Evolutionary conservation across 1,140 invertebrate genomes (phyloP), one percentile per base, ranked within the genome.

Genomic region (Palaemon carinicauda): DNA sequence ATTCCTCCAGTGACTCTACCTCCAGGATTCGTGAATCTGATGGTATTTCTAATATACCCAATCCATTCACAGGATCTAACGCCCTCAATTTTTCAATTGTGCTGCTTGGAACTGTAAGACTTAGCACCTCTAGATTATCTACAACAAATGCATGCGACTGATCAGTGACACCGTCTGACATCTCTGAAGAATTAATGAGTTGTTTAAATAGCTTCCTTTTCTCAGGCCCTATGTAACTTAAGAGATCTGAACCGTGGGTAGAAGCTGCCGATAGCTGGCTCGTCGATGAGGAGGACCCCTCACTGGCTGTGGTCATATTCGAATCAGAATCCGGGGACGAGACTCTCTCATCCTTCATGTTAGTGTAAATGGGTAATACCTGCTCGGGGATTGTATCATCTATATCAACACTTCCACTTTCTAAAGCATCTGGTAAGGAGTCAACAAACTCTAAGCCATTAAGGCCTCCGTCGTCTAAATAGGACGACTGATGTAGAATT

Each of bases 271-370:
- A 86, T 4, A 86, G 65, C 65, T 86, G 77, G 31, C 84, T 86
- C 4, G 84, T 86, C 1, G 84, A 78, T 3, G 84, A 80, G 51
- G 84, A 86, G 0, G 84, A 86, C 0, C 84, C 84, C 69, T 86
- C 84, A 27, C 84, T 86, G 50, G 84, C 84, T 21, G 84, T 86
- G 50, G 74, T 71, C 84, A 86, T 86, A 10, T 86, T 86, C 21
- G 84, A 86, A 52, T 86, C 84, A 10, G 84, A 86, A 41, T 86
- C 84, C 3, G 84, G 84, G 1, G 84, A 80, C 12, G 84, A 86
- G 53, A 60, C 78, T 24, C 78, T 79, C 15, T 56, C 77, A 21
- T 86, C 84, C 33, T n/a, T 51, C 51, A 52, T 33, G 17, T 80
- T 60, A 51, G 80, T 41, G 51, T 86, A 86, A 1, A 84, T 52